Conservation (phyloP, 2,888 invertebrate genomes). For the Drosophila barbarae region DNA sequence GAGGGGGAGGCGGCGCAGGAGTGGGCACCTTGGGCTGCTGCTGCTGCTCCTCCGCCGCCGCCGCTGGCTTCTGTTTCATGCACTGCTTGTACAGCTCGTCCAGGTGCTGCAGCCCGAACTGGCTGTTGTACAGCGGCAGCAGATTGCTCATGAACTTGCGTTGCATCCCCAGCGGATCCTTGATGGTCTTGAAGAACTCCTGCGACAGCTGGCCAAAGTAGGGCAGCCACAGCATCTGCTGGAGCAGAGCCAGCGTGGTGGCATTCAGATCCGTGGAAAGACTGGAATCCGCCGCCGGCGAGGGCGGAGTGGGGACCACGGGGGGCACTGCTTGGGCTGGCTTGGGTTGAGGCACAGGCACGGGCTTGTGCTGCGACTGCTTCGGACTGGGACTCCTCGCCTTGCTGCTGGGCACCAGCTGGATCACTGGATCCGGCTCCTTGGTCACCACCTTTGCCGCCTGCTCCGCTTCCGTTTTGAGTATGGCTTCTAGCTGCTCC, state of each 20-base stretch:
- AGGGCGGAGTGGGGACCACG: conserved; percentile 29
- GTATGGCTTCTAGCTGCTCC: conserved; percentile 85
- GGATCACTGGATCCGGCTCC: conserved; percentile 23
- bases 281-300: conserved; percentile 68
- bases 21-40: conserved; percentile 42
- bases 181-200: conserved; percentile 81
- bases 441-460: conserved; percentile 47
- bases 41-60: conserved; percentile 23
- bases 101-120: conserved; percentile 62
- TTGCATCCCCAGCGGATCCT: conserved; percentile 67
- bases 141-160: conserved; percentile 70
- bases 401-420: conserved; percentile 28
- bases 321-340: conserved; percentile 27
- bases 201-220: conserved; percentile 81
- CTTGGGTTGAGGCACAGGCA: conserved; percentile 16
- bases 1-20: conserved; percentile 20
- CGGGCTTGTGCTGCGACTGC: conserved; percentile 17
- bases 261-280: conserved; percentile 85
- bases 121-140: conserved; percentile 63
- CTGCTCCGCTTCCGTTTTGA: conserved; percentile 81
- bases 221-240: conserved; percentile 88
- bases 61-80: conserved; percentile 78
- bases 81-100: conserved; percentile 68
- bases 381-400: conserved; percentile 39
- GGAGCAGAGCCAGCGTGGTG: conserved; percentile 85